A percentile compares a stretch with the other conserved stretches of the same genome.
Conservation (phyloP, 2,888 invertebrate species). For the Brachylomia viminalis region DNA sequence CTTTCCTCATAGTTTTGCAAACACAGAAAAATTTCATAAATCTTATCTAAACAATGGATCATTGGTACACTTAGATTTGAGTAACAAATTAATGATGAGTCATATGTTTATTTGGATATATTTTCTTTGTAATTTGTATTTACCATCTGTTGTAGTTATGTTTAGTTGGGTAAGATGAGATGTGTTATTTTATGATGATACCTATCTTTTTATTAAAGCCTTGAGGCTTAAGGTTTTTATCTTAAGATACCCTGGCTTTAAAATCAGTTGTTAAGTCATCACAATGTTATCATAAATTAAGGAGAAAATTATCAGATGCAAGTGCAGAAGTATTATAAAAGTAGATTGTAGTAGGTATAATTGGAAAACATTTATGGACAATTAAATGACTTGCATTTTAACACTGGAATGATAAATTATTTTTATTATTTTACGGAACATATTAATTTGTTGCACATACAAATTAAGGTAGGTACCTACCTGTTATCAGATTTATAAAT, state of each 20-base stretch:
- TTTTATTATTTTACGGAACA: conserved; percentile 5
- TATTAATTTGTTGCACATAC: too few species aligned
- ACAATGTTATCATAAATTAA: background rate
- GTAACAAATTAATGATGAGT: conserved; percentile 1
- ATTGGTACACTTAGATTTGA: conserved; percentile 4
- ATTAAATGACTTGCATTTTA: conserved; percentile 49
- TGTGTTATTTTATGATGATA: conserved; percentile 5
- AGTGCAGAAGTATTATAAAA: conserved; percentile 1
- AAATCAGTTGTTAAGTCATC: conserved; percentile 1
- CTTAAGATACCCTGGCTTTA: too few species aligned
- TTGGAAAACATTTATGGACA: conserved; percentile 2
- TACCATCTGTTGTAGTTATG: background rate
- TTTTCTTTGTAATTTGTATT: background rate
- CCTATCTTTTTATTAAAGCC: background rate
- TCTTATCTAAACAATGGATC: conserved; percentile 3
- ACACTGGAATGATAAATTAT: background rate
- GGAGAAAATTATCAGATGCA: background rate
- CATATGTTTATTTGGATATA: conserved; percentile 1
- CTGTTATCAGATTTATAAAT: background rate
- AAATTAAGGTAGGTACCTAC: too few species aligned
- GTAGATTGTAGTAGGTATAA: background rate
- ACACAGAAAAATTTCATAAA: conserved; percentile 2
- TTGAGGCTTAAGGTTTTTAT: background rate
- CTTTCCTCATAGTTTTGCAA: conserved; percentile 6
- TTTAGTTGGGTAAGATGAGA: background rate